Percentiles rank a stretch among this genome's conserved stretches.
These are phyloP conservation scores for Chymomyza costata DNA, from an alignment of 1,140 invertebrate species.

Conservation along the genomic window DNA sequence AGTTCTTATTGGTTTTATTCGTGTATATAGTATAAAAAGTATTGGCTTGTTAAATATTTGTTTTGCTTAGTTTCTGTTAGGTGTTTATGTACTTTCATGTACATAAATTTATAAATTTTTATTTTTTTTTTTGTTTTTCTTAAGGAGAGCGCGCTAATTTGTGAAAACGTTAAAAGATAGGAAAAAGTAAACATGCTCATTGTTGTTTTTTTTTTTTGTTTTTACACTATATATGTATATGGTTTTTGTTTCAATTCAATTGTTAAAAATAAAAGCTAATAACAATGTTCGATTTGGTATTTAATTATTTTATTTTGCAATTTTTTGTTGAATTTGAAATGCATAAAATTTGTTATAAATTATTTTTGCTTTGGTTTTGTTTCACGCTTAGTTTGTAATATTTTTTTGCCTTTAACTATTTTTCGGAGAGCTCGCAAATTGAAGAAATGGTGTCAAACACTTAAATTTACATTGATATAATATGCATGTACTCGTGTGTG, in stretches of 20 bases:
- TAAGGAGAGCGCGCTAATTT: constrained; percentile 57
- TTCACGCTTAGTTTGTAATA: constrained; percentile 12
- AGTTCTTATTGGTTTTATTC: constrained; percentile 14
- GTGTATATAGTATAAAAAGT: constrained; percentile 46
- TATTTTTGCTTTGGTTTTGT: constrained; percentile 9
- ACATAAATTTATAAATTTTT: constrained; percentile 28
- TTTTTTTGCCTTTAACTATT: too few species aligned
- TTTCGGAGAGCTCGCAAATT: too few species aligned
- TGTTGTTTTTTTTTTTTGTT: too few species aligned
- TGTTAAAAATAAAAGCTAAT: constrained; percentile 45
- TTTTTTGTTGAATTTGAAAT: constrained; percentile 29
- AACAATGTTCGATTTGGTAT: constrained; percentile 35
- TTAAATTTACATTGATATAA: too few species aligned
- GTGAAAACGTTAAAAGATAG: constrained; percentile 34
- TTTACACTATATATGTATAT: constrained; percentile 34
- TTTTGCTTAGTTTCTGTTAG: constrained; percentile 34
- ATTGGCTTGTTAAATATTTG: constrained; percentile 18
- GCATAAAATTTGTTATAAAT: constrained; percentile 15
- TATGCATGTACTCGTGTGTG: too few species aligned
- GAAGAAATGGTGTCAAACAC: too few species aligned
- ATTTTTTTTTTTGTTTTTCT: constrained; percentile 17
- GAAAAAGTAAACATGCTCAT: constrained; percentile 41
- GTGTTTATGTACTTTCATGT: constrained; percentile 39
- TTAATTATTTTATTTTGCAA: constrained; percentile 34
- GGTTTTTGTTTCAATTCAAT: constrained; percentile 35